These are phyloP conservation scores for Gallinago solitaria DNA, from an alignment of 2,797 vertebrate genomes.

Conservation along the genomic window DNA sequence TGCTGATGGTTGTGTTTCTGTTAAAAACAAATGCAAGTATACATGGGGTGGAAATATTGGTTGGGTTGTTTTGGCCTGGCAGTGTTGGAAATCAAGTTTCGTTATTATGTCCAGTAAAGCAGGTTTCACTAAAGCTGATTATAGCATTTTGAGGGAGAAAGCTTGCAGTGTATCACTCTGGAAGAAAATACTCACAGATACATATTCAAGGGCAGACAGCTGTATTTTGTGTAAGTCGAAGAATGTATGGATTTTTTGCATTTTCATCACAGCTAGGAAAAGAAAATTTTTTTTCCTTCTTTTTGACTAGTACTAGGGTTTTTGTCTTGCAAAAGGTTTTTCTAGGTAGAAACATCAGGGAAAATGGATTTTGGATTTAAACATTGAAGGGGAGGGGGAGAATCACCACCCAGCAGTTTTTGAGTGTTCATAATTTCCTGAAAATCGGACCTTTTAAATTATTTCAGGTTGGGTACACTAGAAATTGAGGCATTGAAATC, in stretches of 20 bases:
- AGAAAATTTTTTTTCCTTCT: neutral
- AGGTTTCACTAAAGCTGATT: constrained; percentile 14
- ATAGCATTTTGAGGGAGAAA: neutral
- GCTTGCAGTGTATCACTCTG: neutral
- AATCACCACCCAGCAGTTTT: neutral
- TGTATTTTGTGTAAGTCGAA: neutral
- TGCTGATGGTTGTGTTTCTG: neutral
- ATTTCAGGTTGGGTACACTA: neutral
- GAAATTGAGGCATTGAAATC: constrained; percentile 20
- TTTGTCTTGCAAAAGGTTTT: neutral
- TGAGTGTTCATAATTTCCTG: neutral
- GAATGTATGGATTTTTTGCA: neutral
- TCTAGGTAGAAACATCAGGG: neutral
- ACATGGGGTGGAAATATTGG: neutral
- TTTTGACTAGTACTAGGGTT: neutral
- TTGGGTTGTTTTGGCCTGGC: neutral
- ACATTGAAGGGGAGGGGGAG: neutral
- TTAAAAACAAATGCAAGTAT: neutral
- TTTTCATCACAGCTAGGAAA: neutral
- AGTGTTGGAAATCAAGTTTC: neutral
- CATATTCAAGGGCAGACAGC: neutral
- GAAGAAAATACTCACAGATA: neutral
- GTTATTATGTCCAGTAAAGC: neutral
- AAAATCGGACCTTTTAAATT: constrained; percentile 9
- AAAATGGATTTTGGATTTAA: constrained; percentile 2